A percentile compares a stretch with the other conserved stretches of the same genome.
Evolutionary conservation across 2,113 vertebrate species (phyloP).

Genomic region (Australoheros scitulus): DNA sequence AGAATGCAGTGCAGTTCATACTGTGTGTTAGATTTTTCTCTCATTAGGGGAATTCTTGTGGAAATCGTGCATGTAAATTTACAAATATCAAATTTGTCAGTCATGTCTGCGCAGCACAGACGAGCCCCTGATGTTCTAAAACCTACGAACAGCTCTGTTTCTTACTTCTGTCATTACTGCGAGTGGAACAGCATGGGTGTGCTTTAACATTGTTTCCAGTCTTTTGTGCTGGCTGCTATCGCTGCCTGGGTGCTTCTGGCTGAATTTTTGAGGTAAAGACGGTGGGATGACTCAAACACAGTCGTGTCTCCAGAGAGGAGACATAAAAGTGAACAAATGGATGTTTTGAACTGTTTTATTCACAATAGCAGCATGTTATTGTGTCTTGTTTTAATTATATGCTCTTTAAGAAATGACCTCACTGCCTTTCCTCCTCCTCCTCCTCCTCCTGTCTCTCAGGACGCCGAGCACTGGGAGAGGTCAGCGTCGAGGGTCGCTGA

Average conservation of each 20-base stretch:
- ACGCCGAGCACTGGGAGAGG: conserved; percentile 63
- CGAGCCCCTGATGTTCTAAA: neutral
- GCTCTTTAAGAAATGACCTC: neutral
- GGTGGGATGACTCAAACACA: conserved; percentile 4
- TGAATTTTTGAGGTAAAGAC: neutral
- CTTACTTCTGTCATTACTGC: neutral
- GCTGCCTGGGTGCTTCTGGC: neutral
- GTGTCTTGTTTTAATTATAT: conserved; percentile 4
- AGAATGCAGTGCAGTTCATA: neutral
- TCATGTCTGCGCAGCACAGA: neutral
- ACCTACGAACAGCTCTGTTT: neutral
- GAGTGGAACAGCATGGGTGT: conserved; percentile 22
- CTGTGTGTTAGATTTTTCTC: neutral
- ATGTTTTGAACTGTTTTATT: neutral
- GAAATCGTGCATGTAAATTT: neutral
- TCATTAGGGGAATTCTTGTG: neutral
- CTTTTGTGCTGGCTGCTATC: conserved; percentile 10
- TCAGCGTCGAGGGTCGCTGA: conserved; percentile 62
- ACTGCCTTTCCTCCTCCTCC: neutral
- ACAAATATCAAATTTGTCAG: neutral
- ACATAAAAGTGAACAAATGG: conserved; percentile 26
- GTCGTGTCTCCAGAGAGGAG: neutral
- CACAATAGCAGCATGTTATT: neutral
- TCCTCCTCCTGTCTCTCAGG: conserved; percentile 54
- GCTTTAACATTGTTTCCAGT: conserved; percentile 1